Evolutionary conservation across 2,888 invertebrate genomes (phyloP), one percentile per base, ranked within the genome.

Genomic region (Diadromus collaris): DNA sequence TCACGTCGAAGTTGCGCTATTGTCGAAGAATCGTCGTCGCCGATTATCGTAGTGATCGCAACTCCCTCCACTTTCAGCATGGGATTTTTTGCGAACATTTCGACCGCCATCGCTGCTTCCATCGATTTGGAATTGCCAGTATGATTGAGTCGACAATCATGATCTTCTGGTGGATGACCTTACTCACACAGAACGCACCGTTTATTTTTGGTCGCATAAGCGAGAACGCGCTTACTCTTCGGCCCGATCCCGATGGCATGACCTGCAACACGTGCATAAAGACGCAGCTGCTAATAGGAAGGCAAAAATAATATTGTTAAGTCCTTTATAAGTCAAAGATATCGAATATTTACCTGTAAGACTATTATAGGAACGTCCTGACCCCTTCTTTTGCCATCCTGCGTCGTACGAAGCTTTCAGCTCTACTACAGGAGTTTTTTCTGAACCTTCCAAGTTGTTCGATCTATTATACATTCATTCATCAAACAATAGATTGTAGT

Each of bases 71-170:
- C 75, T 48, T 68, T 63, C 1, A 85, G 63, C 48, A 48, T 60
- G 13, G 19, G 21, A 81, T 84, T 85, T 29, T 81, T 58, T 7
- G 79, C 80, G 27, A 83, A 58, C 9, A 86, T 29, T 21, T 80
- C 51, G 10, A 82, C 83, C 2, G 80, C 84, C 27, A 81, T 82
- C 38, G 81, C 73, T 21, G 85, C 68, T 56, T 88, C 85, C 85
- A 88, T 87, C 0, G 82, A 79, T 78, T 86, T 86, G 1, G 86
- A 83, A 19, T 75, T 76, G 2, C 81, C 79, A 24, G 64, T 24
- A 44, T 64, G 80, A 64, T 79, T 73, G 29, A 67, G 51, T 21
- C 78, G 46, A 64, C 85, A 86, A 64, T 83, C 83, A 64, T 87
- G 86, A 24, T 82, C 70, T 2, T 75, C 51, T 63, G 69, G 61